Evolutionary conservation across 1,140 invertebrate genomes (phyloP), one percentile per base, ranked within the genome.

Genomic region (Hesperophylax magnus): DNA sequence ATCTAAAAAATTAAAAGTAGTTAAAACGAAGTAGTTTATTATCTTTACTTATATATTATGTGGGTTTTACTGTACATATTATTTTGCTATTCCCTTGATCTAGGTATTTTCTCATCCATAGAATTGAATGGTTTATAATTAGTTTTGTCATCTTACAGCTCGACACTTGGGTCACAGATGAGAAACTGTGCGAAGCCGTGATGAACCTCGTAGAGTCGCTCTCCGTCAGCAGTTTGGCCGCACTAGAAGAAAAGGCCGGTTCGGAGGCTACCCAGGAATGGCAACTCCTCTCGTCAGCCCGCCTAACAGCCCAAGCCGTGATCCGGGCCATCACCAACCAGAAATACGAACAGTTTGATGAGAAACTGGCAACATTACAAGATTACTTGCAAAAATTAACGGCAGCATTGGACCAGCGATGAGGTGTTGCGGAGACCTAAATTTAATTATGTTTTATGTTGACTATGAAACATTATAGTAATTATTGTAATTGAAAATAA

Each of bases 111-210:
- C 27, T 27, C 5, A 27, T 27, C n/a, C n/a, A 3, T 39, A 39
- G 7, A 47, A 47, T 47, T 11, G 6, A 14, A 14, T 47, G 39
- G 9, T 2, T 47, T 14, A 3, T 47, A 27, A 11, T 24, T 27
- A 72, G 2, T 14, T 78, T 67, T 63, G 89, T 86, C 85, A 85
- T 86, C 52, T 91, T 89, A 58, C 88, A 93, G 87, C 87, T 85
- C 77, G 84, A 86, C 14, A 88, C 89, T 53, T 95, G 94, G 94
- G 87, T 92, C 24, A 93, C 91, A 82, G 91, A 92, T 84, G 86
- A 87, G 7, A 87, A 88, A 52, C 87, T 87, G 0, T 91, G 90
- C 81, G 86, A 88, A 77, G 88, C 89, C 85, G 89, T 90, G 9
- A 85, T 88, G 17, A 85, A 87, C 39, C 77, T 90, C 14, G 84